phyloP scores from a whole-genome alignment of 2,797 vertebrate species.

The Molossus alvarezi region DNA sequence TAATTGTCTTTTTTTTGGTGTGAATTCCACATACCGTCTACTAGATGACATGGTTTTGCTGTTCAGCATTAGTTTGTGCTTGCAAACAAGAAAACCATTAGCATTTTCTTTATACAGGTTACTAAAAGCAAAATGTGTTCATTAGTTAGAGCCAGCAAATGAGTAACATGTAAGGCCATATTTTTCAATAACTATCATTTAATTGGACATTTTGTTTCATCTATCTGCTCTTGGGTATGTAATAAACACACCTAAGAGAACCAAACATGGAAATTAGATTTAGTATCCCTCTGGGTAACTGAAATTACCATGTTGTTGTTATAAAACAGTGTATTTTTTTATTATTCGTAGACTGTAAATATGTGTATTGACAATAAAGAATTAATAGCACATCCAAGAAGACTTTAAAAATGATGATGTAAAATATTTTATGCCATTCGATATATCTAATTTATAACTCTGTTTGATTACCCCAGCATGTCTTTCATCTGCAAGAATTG shows the following conservation, averaged over 20 bases:
- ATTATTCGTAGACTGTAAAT: conserved; percentile 87
- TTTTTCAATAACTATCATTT: conserved; percentile 77
- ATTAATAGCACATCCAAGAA: conserved; percentile 89
- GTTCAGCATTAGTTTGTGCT: not conserved
- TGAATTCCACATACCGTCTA: not conserved
- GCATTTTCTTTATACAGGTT: conserved; percentile 4
- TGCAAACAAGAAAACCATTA: not conserved
- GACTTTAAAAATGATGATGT: conserved; percentile 89
- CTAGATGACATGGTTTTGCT: not conserved
- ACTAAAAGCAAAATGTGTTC: not conserved
- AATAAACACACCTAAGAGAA: conserved; percentile 83
- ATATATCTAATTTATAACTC: conserved; percentile 91
- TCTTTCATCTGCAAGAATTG: conserved; percentile 92
- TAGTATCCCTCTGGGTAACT: conserved; percentile 86
- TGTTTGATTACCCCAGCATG: conserved; percentile 93
- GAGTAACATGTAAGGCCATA: conserved; percentile 69
- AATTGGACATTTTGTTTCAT: conserved; percentile 79
- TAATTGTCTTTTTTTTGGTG: conserved; percentile 8
- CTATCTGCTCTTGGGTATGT: conserved; percentile 65
- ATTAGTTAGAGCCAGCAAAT: not conserved
- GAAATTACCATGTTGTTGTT: conserved; percentile 87
- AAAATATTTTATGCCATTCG: conserved; percentile 86
- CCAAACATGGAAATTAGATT: conserved; percentile 85
- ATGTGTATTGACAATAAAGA: conserved; percentile 87
- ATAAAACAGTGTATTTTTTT: conserved; percentile 86